These are phyloP conservation scores for Chloroceryle amazona DNA, from an alignment of 2,797 vertebrate genomes.

Conservation along the genomic window DNA sequence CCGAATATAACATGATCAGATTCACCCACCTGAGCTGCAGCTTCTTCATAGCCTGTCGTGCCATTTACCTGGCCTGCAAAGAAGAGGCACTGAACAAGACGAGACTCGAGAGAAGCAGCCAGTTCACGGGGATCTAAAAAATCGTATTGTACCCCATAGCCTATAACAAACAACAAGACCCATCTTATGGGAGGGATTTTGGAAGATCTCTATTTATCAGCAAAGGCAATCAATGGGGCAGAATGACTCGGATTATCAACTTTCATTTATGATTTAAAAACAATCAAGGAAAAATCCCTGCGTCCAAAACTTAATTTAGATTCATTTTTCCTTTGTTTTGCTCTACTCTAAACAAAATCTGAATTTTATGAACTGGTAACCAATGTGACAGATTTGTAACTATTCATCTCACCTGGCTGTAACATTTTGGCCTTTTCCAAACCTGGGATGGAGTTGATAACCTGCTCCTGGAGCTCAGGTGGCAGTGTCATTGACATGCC, in stretches of 20 bases:
- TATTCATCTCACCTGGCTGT: slow-evolving; percentile 86
- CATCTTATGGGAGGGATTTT: background rate
- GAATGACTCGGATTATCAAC: background rate
- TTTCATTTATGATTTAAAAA: background rate
- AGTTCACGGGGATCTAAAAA: slow-evolving; percentile 95
- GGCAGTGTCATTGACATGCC: slow-evolving; percentile 95
- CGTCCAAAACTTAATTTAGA: background rate
- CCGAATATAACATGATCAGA: background rate
- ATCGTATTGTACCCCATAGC: slow-evolving; percentile 97
- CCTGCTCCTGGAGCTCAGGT: slow-evolving; percentile 89
- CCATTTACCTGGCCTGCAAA: slow-evolving; percentile 98
- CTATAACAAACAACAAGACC: slow-evolving; percentile 71
- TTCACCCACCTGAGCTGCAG: slow-evolving; percentile 91
- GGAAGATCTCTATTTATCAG: background rate
- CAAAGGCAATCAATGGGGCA: background rate
- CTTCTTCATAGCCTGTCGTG: slow-evolving; percentile 97
- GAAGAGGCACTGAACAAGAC: slow-evolving; percentile 91
- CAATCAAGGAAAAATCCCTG: background rate
- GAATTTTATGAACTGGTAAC: background rate
- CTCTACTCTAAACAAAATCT: background rate
- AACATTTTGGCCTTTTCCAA: slow-evolving; percentile 88
- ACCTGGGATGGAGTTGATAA: slow-evolving; percentile 89
- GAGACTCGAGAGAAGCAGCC: slow-evolving; percentile 88
- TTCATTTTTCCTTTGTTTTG: background rate
- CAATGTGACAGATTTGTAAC: background rate